Percentiles rank a stretch among this genome's conserved stretches.
phyloP scores from a whole-genome alignment of 1,140 invertebrate species.

The Pogonognathellus flavescens region DNA sequence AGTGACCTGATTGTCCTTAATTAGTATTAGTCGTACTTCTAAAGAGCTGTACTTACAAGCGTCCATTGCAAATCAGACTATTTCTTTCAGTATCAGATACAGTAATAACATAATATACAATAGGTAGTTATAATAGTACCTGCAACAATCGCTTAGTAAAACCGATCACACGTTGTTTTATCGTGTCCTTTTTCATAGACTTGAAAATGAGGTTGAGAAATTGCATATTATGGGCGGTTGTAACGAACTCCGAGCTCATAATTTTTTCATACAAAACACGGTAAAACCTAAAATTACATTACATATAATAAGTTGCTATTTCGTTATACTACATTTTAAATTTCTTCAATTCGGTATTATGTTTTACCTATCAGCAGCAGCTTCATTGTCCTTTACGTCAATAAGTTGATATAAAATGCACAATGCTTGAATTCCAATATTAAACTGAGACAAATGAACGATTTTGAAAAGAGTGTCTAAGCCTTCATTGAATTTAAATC shows the following conservation, averaged over 20 bases:
- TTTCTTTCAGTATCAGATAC: no score
- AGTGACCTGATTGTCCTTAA: no score
- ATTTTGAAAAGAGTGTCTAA: slow-evolving; percentile 89
- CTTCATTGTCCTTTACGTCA: slow-evolving; percentile 72
- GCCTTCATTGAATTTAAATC: slow-evolving; percentile 75
- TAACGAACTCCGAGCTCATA: slow-evolving; percentile 81
- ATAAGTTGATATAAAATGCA: slow-evolving; percentile 88
- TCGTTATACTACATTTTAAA: no score
- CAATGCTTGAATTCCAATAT: slow-evolving; percentile 88
- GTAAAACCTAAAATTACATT: slow-evolving; percentile 83
- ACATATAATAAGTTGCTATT: no score
- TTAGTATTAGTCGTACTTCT: no score
- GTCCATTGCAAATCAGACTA: no score
- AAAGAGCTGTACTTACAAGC: no score
- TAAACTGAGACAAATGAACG: slow-evolving; percentile 86
- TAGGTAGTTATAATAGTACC: slow-evolving; percentile 69
- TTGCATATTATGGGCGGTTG: slow-evolving; percentile 82
- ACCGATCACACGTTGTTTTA: slow-evolving; percentile 80
- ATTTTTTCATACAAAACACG: slow-evolving; percentile 90
- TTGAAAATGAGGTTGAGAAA: slow-evolving; percentile 91
- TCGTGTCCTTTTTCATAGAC: slow-evolving; percentile 84
- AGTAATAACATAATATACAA: no score
- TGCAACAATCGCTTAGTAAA: slow-evolving; percentile 94
- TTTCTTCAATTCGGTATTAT: no score
- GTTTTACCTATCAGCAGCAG: slow-evolving; percentile 73